Percentiles rank a stretch among this genome's conserved stretches.
phyloP scores from a whole-genome alignment of 2,888 invertebrate species.

The Colletes collaris region DNA sequence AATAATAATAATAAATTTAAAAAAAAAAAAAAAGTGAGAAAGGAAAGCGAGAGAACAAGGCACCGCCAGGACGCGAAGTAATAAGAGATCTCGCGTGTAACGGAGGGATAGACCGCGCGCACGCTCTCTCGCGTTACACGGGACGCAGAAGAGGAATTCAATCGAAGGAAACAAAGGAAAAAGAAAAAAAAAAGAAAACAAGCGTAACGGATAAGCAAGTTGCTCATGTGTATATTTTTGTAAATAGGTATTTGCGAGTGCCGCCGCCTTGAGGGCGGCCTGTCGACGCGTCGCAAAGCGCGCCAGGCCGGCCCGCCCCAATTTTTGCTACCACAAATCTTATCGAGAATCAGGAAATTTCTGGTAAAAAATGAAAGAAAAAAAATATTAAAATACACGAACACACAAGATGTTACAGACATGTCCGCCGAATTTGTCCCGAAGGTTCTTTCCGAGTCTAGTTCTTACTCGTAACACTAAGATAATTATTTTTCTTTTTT shows the following conservation, averaged over 20 bases:
- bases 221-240: conserved; percentile 83
- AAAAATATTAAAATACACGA: conserved; percentile 55
- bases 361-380: conserved; percentile 61
- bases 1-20: conserved; percentile 25
- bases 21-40: conserved; percentile 26
- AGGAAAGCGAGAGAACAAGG: conserved; percentile 30
- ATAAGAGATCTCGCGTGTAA: conserved; percentile 10
- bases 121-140: conserved; percentile 13
- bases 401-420: conserved; percentile 36
- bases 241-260: conserved; percentile 81
- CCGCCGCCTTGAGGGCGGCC: conserved; percentile 79
- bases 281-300: conserved; percentile 43
- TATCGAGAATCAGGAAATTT: conserved; percentile 76
- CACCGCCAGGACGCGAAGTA: conserved; percentile 32
- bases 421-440: conserved; percentile 56
- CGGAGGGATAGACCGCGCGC: conserved; percentile 1
- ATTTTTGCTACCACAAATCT: conserved; percentile 80
- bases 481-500: background rate
- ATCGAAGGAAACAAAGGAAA: conserved; percentile 11
- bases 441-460: conserved; percentile 34
- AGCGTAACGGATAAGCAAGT: conserved; percentile 75
- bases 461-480: conserved; percentile 22
- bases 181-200: conserved; percentile 24
- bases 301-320: conserved; percentile 70
- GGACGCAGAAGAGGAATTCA: background rate